Evolutionary conservation across 2,797 vertebrate species (phyloP).

Genomic region (Thaleichthys pacificus): DNA sequence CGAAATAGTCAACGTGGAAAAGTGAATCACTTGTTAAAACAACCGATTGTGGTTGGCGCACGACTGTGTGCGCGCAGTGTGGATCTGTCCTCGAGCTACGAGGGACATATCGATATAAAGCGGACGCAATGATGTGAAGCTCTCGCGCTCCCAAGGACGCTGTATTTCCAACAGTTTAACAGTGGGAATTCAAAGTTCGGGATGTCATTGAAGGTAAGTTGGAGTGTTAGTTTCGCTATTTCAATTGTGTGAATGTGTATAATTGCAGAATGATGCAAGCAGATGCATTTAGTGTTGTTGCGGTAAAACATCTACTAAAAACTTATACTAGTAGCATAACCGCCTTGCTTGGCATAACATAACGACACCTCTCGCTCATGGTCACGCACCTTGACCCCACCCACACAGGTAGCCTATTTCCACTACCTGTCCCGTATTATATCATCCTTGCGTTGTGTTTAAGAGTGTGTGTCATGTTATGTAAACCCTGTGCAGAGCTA

Average conservation of each 20-base stretch:
- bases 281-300: too few species aligned
- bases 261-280: too few species aligned
- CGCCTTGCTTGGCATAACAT: too few species aligned
- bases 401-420: too few species aligned
- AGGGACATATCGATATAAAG: background rate
- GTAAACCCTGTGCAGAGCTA: conserved; percentile 62
- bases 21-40: background rate
- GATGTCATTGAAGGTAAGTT: conserved; percentile 60
- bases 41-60: background rate
- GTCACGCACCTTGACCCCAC: too few species aligned
- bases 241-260: background rate
- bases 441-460: background rate
- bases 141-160: too few species aligned
- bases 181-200: conserved; percentile 35
- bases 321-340: too few species aligned
- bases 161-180: too few species aligned
- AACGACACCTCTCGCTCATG: too few species aligned
- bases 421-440: background rate
- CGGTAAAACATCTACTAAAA: too few species aligned
- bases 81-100: background rate
- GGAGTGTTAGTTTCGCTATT: background rate
- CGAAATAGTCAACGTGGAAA: background rate
- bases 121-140: too few species aligned
- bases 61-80: background rate
- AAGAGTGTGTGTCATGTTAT: conserved; percentile 30